Evolutionary conservation across 2,888 invertebrate species (phyloP).

Genomic region (Caenorhabditis sp.): DNA sequence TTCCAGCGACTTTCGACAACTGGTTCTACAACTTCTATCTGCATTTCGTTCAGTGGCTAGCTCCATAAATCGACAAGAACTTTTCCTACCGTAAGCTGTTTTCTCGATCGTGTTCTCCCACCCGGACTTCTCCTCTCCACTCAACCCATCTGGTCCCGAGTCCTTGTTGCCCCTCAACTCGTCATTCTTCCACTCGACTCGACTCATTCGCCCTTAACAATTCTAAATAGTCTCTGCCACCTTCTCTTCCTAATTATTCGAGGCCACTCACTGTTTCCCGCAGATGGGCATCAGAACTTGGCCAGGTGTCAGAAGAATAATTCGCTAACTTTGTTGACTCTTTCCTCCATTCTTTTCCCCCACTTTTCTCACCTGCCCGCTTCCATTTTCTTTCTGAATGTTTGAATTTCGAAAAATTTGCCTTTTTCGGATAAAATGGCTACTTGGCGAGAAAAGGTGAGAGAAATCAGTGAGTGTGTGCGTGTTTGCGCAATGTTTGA

Average conservation of each 20-base stretch:
- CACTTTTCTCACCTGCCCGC: constrained; percentile 27
- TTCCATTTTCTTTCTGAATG: neutral
- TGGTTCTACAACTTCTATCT: too few relatives aligned
- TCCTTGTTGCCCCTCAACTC: constrained; percentile 8
- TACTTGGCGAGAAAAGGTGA: neutral
- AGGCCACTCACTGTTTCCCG: constrained; percentile 43
- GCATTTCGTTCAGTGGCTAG: too few relatives aligned
- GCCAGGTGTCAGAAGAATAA: constrained; percentile 38
- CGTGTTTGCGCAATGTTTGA: constrained; percentile 1
- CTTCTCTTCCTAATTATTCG: constrained; percentile 47
- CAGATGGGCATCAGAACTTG: constrained; percentile 31
- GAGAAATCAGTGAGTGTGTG: too few relatives aligned
- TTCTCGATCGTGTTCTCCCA: too few relatives aligned
- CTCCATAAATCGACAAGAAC: too few relatives aligned
- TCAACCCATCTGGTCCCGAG: constrained; percentile 30
- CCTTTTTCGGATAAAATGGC: neutral
- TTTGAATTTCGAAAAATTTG: neutral
- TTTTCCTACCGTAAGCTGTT: too few relatives aligned
- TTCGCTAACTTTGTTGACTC: constrained; percentile 39
- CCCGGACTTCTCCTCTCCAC: too few relatives aligned
- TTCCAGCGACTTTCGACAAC: neutral
- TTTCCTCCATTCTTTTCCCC: too few relatives aligned
- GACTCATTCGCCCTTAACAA: constrained; percentile 34
- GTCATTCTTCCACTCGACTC: constrained; percentile 48
- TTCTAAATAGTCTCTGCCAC: constrained; percentile 29